Base-by-base conservation (phyloP, 2,797 vertebrate genomes). In the Rhynchotus rufescens region DNA sequence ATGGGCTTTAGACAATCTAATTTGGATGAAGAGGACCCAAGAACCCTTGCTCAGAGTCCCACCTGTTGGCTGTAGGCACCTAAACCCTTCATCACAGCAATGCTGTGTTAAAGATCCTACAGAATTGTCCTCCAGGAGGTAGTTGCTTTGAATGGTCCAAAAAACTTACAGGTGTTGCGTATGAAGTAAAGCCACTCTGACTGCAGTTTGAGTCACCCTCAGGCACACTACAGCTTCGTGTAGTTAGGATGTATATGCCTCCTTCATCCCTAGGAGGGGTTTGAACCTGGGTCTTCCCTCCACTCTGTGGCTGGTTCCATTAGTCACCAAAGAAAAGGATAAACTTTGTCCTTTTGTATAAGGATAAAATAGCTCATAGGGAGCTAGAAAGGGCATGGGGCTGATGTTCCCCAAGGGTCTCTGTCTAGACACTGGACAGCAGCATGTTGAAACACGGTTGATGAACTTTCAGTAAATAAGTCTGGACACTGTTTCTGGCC, bases 91-190 rank as follows among this genome's bases (percentile, higher is more conserved):
- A 1, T 23, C 30, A 30, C 40, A 80, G 23, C 21, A 49, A 28
- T 2, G 20, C 11, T 10, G 8, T 16, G 12, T 28, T 0, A 1
- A 59, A 75, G 32, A 2, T 68, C 14, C 59, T 40, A 3, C 14
- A 14, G 1, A 10, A 17, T 6, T 19, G 5, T 2, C 28, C 19
- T 30, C 34, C 3, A 6, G 12, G 19, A 12, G 12, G 17, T 5
- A 38, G 23, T 32, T 49, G 22, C 5, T 61, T 45, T 62, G 45
- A 66, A 49, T 3, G 23, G 47, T 40, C 38, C 38, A 64, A 51
- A 65, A 42, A 22, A 3, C 1, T 2, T 20, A 14, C 1, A 62
- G 45, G 20, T 3, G 4, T 5, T 2, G 0, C n/a, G 4, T 45
- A 25, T 6, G 32, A 47, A 44, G 17, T 52, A 6, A 69, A 66